Conservation (phyloP, 1,140 invertebrate genomes). For the Pseudomyrmex dendroicus region DNA sequence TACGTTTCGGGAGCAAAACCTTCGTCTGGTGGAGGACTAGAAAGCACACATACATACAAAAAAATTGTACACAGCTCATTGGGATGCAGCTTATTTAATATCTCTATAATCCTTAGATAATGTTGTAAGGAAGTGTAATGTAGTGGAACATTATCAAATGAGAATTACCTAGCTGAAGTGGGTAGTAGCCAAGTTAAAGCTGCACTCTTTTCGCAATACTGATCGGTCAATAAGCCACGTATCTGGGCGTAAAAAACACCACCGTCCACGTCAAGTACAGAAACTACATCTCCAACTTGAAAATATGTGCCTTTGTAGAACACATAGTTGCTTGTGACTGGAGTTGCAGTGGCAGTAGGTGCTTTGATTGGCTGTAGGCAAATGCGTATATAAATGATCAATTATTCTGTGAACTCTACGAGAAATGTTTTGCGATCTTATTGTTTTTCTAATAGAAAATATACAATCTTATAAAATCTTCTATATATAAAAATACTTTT, state of each 20-base stretch:
- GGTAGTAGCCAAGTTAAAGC: slow-evolving; percentile 97
- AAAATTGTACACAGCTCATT: neutral
- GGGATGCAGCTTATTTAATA: slow-evolving; percentile 4
- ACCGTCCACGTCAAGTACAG: slow-evolving; percentile 91
- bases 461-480: neutral
- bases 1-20: slow-evolving; percentile 96
- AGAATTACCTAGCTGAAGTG: slow-evolving; percentile 87
- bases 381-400: slow-evolving; percentile 36
- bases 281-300: slow-evolving; percentile 96
- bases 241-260: slow-evolving; percentile 96
- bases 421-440: too few species aligned
- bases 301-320: slow-evolving; percentile 95
- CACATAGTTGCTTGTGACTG: slow-evolving; percentile 92
- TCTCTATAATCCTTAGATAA: neutral
- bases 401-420: neutral
- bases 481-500: neutral
- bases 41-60: too few species aligned
- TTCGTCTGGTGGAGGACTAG: slow-evolving; percentile 90
- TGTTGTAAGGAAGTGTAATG: neutral
- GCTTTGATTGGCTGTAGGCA: slow-evolving; percentile 89
- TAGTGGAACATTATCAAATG: neutral
- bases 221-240: slow-evolving; percentile 94
- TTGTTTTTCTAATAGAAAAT: slow-evolving; percentile 24
- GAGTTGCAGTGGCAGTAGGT: slow-evolving; percentile 91
- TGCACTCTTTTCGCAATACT: slow-evolving; percentile 97